phyloP scores from a whole-genome alignment of 2,797 vertebrate genomes.

The Pteronotus mesoamericanus region DNA sequence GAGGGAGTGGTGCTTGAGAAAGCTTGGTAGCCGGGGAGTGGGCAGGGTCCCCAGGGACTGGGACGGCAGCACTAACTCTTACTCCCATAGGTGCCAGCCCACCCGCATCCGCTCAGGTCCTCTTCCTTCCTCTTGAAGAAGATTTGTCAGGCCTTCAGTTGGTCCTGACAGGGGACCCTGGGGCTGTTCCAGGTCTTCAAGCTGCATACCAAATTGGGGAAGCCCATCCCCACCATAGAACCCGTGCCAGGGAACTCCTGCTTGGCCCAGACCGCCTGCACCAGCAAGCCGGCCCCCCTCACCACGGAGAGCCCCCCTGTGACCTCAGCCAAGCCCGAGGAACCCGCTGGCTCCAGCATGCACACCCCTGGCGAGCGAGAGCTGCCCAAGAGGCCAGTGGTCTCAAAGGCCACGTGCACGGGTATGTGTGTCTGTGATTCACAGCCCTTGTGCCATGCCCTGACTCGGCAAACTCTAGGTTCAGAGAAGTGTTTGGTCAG shows the following conservation, averaged over 20 bases:
- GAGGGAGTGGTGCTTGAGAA: neutral
- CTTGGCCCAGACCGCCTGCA: constrained; percentile 75
- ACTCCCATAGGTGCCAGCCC: neutral
- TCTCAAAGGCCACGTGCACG: constrained; percentile 73
- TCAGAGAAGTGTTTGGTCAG: neutral
- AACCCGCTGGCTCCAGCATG: constrained; percentile 39
- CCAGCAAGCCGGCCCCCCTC: constrained; percentile 72
- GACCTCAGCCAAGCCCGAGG: constrained; percentile 55
- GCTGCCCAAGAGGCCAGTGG: constrained; percentile 74
- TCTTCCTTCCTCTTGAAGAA: neutral
- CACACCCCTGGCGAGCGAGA: constrained; percentile 43
- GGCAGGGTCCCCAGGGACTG: neutral
- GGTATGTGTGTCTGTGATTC: constrained; percentile 77
- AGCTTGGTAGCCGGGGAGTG: neutral
- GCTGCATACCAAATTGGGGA: constrained; percentile 89
- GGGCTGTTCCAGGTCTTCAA: constrained; percentile 86
- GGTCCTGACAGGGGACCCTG: neutral
- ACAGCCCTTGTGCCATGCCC: rapidly evolving
- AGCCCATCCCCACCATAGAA: constrained; percentile 88
- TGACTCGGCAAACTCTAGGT: neutral
- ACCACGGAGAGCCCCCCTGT: neutral
- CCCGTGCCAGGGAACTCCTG: constrained; percentile 83
- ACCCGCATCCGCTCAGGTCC: rapidly evolving
- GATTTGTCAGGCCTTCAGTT: rapidly evolving
- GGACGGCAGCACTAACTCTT: too few species aligned